phyloP scores from a whole-genome alignment of 1,140 invertebrate species.

The Drosophila tsacasi region DNA sequence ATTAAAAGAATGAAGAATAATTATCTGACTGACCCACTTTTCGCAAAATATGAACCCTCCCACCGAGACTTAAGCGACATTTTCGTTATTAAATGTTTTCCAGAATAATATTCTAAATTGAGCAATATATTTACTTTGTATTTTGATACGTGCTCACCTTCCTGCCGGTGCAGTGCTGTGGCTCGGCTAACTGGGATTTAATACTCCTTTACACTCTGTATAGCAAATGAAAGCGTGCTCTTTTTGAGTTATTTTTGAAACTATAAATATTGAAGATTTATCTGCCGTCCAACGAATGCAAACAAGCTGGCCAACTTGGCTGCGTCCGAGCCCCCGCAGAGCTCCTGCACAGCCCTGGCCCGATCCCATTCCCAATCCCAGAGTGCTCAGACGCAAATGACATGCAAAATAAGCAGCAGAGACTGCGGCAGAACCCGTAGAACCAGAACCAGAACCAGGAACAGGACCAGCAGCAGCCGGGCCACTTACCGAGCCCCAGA shows the following conservation, averaged over 20 bases:
- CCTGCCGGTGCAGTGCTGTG: neutral
- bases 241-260: conserved; percentile 14
- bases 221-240: conserved; percentile 5
- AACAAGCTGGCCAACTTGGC: conserved; percentile 18
- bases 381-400: conserved; percentile 58
- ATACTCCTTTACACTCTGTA: conserved; percentile 5
- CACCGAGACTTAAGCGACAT: neutral
- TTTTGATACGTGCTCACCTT: neutral
- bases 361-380: conserved; percentile 5
- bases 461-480: conserved; percentile 21
- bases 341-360: neutral
- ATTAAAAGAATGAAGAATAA: neutral
- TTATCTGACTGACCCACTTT: neutral
- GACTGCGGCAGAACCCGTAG: conserved; percentile 6
- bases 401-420: conserved; percentile 58
- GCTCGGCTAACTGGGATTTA: conserved; percentile 7
- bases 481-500: conserved; percentile 48
- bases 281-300: conserved; percentile 30
- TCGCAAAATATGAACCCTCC: neutral
- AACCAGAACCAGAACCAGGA: neutral
- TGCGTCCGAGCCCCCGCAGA: conserved; percentile 4
- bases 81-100: neutral
- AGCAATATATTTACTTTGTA: conserved; percentile 4
- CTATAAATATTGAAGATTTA: conserved; percentile 49
- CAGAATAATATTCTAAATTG: neutral